Base-by-base conservation (phyloP, 2,113 vertebrate genomes). In the Periophthalmodon schlosseri region DNA sequence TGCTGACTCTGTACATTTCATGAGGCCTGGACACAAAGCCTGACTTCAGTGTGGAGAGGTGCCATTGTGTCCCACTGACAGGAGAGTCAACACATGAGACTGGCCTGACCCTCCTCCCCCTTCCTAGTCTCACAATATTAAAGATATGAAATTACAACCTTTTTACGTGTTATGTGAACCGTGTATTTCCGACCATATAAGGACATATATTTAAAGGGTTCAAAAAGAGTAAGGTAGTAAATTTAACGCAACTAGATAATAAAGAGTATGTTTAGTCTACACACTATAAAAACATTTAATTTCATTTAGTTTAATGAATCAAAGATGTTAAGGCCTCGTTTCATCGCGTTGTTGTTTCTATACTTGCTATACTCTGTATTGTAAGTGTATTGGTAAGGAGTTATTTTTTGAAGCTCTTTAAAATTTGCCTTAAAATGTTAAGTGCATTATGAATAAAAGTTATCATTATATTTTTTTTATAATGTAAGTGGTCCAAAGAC, bases 1-100 rank as follows among this genome's bases (percentile, higher is more conserved):
- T 0, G 33, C 61, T 67, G 61, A 72, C 12, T 46, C 5, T 46
- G 24, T 14, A 16, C 74, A 47, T 63, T 76, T 39, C 63, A 70
- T 11, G 2, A 24, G 61, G 0, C 13, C 50, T 1, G 28, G 67
- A 73, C 54, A 77, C 21, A 70, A 64, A 63, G 60, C 28, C n/a
- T 16, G 1, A 23, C 60, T 50, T 21, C 66, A 16, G 39, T 74
- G 77, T 69, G 81, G 84, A 89, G 81, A 82, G 46, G 47, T 36
- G 76, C 23, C 67, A 82, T 82, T 87, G 85, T 86, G 74, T 36
- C 18, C 2, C 2, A 68, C 50, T 81, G 82, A 72, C 63, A 69
- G 69, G 69, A 64, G 77, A 66, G 80, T 84, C 90, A 88, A 87
- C 72, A 87, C 15, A 69, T 66, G 57, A 78, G 68, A 39, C 60